phyloP scores from a whole-genome alignment of 2,113 vertebrate genomes.

The Corydoras sp. region DNA sequence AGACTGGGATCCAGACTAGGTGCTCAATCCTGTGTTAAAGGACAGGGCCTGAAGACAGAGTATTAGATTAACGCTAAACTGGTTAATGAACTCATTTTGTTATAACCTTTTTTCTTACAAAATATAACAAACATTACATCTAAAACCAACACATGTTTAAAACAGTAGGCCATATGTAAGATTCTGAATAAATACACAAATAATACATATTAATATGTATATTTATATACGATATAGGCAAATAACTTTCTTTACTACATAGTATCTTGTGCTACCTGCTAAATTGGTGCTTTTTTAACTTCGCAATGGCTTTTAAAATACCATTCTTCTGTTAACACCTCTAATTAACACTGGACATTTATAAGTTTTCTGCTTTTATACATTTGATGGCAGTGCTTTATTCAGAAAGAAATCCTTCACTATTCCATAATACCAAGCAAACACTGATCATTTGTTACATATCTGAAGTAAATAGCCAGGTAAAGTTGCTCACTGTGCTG shows the following conservation, averaged over 20 bases:
- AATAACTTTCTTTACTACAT: slow-evolving; percentile 50
- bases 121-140: neutral
- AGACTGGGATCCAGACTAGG: slow-evolving; percentile 1
- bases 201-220: slow-evolving; percentile 56
- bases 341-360: slow-evolving; percentile 18
- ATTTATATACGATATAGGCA: slow-evolving; percentile 48
- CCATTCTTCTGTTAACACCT: neutral
- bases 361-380: slow-evolving; percentile 18
- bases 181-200: slow-evolving; percentile 63
- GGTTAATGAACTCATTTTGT: slow-evolving; percentile 1
- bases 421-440: neutral
- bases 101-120: neutral
- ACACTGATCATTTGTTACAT: neutral
- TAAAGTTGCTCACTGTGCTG: slow-evolving; percentile 16
- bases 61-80: slow-evolving; percentile 13
- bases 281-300: slow-evolving; percentile 1
- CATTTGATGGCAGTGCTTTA: slow-evolving; percentile 29
- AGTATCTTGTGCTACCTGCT: slow-evolving; percentile 47
- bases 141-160: slow-evolving; percentile 16
- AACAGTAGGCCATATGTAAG: slow-evolving; percentile 22
- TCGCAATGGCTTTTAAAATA: slow-evolving; percentile 14
- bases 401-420: slow-evolving; percentile 10
- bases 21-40: neutral
- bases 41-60: neutral
- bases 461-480: neutral